Evolutionary conservation across 2,888 invertebrate genomes (phyloP), one percentile per base, ranked within the genome.

Genomic region (Notocelia uddmanniana): DNA sequence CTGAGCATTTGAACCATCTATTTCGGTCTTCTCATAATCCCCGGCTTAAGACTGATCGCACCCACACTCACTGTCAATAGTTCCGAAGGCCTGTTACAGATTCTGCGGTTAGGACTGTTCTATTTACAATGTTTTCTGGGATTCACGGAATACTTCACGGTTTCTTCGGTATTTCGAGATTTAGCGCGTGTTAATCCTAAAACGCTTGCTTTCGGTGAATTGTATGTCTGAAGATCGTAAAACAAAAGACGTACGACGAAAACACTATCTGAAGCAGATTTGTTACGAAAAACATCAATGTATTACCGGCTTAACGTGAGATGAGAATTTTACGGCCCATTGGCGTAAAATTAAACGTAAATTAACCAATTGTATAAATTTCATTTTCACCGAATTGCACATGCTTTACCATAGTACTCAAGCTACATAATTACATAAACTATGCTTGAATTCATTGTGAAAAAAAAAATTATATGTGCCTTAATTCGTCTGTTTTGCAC

Each of bases 61-160:
- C 92, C 93, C 93, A 93, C 92, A 92, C 92, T 90, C 90, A 90
- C 93, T 93, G 93, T 93, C 93, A 93, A 93, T 93, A 93, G 93
- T 93, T 93, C 84, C 87, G 91, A 91, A 90, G 91, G 89, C 87
- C 85, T 84, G 89, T 87, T 89, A 89, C 81, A 83, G 90, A 91
- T 92, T 91, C 91, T 92, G 93, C 88, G 93, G 93, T 91, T 84
- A 85, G 83, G 83, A 86, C 84, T 85, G 87, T 88, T 85, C 87
- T 91, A 88, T 91, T 91, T 86, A 85, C 86, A 85, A 76, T 77
- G 77, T 79, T 83, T 84, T 85, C 83, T 79, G 84, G 69, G 83
- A 91, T 91, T 86, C 87, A 84, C 86, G 76, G 89, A 88, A 92
- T 92, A 83, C 79, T 86, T 88, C 83, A 85, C 83, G 91, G 92